A percentile compares a stretch with the other conserved stretches of the same genome.
Conservation (phyloP, 2,797 vertebrate genomes). For the Limosa lapponica region DNA sequence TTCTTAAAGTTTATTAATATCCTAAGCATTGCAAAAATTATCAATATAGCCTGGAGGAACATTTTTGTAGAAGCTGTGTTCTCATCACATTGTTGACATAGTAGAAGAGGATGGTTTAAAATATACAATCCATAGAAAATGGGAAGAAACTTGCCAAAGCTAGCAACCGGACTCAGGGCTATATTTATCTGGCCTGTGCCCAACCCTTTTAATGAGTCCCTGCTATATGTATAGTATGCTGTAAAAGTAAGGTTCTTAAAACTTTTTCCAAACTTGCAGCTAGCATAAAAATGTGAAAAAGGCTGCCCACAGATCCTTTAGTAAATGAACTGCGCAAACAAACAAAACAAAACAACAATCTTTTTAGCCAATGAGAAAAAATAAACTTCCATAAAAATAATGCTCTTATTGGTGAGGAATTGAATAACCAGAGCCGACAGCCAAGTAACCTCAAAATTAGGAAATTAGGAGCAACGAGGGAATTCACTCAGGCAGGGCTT, state of each 20-base stretch:
- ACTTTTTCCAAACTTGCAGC: not conserved
- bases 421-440: not conserved
- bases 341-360: not conserved
- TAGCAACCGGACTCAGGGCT: rapidly evolving
- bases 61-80: not conserved
- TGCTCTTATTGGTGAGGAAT: not conserved
- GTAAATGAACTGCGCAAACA: not conserved
- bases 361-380: not conserved
- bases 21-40: not conserved
- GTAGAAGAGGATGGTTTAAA: not conserved
- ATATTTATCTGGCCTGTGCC: not conserved
- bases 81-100: not conserved
- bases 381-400: not conserved
- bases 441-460: not conserved
- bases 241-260: not conserved
- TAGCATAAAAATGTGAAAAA: not conserved
- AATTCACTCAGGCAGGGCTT: not conserved
- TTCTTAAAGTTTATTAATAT: not conserved
- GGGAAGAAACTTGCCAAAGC: not conserved
- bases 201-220: not conserved
- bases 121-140: not conserved
- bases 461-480: constrained; percentile 1
- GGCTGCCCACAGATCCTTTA: not conserved
- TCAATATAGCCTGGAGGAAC: not conserved
- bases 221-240: not conserved